phyloP scores from a whole-genome alignment of 2,113 vertebrate genomes.

The Montifringilla adamsi region DNA sequence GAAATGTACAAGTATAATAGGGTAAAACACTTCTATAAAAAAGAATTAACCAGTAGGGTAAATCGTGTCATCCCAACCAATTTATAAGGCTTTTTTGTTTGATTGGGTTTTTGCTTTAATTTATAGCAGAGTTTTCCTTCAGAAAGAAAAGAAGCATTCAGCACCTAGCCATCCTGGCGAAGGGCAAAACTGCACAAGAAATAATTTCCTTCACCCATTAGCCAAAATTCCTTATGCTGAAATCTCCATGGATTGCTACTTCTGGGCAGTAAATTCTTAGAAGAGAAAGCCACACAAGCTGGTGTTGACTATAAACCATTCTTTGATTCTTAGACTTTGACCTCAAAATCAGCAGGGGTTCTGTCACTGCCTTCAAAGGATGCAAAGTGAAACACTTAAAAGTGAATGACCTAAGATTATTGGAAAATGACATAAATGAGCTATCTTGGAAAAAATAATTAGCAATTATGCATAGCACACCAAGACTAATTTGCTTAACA shows the following conservation, averaged over 20 bases:
- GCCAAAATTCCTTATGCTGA: neutral
- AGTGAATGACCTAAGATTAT: neutral
- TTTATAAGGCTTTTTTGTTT: neutral
- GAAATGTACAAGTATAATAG: neutral
- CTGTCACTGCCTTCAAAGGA: neutral
- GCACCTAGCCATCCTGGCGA: neutral
- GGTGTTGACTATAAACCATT: neutral
- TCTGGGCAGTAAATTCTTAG: neutral
- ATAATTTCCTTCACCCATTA: neutral
- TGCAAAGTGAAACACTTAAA: conserved; percentile 1
- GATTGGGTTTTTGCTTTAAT: neutral
- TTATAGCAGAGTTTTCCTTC: neutral
- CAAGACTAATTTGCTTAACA: conserved; percentile 4
- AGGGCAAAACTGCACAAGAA: neutral
- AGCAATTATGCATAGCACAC: neutral
- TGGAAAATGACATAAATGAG: neutral
- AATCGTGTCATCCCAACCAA: fast-evolving
- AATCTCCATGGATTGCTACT: neutral
- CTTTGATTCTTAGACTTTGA: neutral
- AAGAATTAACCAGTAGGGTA: neutral
- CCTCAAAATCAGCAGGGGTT: neutral
- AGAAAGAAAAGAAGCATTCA: neutral
- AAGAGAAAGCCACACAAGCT: neutral
- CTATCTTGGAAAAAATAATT: neutral
- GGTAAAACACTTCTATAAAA: neutral